Conservation (phyloP, 1,140 invertebrate genomes). For the Latrodectus geometricus region DNA sequence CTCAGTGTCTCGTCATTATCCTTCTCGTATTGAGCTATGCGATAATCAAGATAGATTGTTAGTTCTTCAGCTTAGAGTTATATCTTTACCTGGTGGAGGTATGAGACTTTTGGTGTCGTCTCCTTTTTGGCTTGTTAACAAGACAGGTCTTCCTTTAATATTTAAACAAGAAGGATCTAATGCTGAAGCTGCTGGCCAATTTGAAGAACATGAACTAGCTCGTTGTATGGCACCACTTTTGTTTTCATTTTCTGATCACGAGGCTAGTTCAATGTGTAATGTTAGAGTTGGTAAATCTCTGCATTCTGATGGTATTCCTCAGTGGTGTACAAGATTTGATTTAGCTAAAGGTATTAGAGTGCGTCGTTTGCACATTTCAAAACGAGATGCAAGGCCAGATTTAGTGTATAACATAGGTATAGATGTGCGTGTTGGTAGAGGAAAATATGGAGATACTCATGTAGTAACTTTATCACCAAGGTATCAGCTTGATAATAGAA, state of each 20-base stretch:
- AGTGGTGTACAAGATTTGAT: constrained; percentile 87
- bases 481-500: constrained; percentile 93
- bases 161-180: constrained; percentile 87
- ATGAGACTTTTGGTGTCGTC: constrained; percentile 79
- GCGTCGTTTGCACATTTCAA: constrained; percentile 76
- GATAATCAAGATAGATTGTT: constrained; percentile 81
- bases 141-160: constrained; percentile 92
- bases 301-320: constrained; percentile 75
- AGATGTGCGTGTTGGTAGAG: constrained; percentile 86
- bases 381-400: constrained; percentile 71
- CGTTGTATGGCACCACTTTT: constrained; percentile 91
- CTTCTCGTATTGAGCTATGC: constrained; percentile 74
- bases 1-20: constrained; percentile 71
- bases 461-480: constrained; percentile 93
- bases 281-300: constrained; percentile 81
- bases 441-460: constrained; percentile 87
- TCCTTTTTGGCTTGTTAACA: constrained; percentile 96
- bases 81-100: constrained; percentile 71
- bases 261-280: constrained; percentile 70
- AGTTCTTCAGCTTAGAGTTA: constrained; percentile 78
- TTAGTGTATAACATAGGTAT: constrained; percentile 80
- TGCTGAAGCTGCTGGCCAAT: constrained; percentile 89
- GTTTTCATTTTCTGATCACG: constrained; percentile 92
- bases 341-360: constrained; percentile 80
- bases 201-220: constrained; percentile 92